A percentile compares a stretch with the other conserved stretches of the same genome.
These are phyloP conservation scores for Phataginus tricuspis DNA, from an alignment of 2,797 vertebrate genomes.

Conservation along the genomic window DNA sequence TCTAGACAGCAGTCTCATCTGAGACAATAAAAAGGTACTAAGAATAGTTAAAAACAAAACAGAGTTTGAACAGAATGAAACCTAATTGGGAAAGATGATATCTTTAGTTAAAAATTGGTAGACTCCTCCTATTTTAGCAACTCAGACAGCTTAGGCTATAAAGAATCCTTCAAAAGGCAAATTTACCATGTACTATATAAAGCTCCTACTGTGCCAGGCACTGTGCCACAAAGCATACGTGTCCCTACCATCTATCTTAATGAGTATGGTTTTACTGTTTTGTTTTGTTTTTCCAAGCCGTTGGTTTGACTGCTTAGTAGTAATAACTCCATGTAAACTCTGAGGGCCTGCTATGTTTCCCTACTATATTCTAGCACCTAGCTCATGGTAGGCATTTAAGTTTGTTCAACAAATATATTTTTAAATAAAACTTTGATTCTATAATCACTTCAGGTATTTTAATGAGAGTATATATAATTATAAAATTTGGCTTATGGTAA, in stretches of 20 bases:
- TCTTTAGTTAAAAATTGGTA: conserved; percentile 24
- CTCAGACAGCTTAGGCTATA: not conserved
- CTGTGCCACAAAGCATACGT: not conserved
- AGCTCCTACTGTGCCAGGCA: not conserved
- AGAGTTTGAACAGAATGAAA: not conserved
- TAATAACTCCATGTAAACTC: not conserved
- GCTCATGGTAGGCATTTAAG: not conserved
- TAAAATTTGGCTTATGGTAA: conserved; percentile 39
- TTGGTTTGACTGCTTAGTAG: not conserved
- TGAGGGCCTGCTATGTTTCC: not conserved
- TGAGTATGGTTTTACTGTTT: not conserved
- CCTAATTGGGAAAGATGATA: conserved; percentile 41
- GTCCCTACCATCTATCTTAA: not conserved
- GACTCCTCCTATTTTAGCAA: not conserved
- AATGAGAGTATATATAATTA: not conserved
- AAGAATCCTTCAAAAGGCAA: not conserved
- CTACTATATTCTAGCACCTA: not conserved
- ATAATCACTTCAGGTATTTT: conserved; percentile 16
- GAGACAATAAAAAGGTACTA: not conserved
- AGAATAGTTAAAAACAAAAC: conserved; percentile 27
- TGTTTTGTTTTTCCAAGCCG: not conserved
- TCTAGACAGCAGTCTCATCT: not conserved
- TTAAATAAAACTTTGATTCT: conserved; percentile 20
- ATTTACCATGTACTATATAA: not conserved
- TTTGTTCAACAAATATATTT: not conserved